Base-by-base conservation (phyloP, 2,888 invertebrate genomes). In the Sinodicranocentrus sp. region DNA sequence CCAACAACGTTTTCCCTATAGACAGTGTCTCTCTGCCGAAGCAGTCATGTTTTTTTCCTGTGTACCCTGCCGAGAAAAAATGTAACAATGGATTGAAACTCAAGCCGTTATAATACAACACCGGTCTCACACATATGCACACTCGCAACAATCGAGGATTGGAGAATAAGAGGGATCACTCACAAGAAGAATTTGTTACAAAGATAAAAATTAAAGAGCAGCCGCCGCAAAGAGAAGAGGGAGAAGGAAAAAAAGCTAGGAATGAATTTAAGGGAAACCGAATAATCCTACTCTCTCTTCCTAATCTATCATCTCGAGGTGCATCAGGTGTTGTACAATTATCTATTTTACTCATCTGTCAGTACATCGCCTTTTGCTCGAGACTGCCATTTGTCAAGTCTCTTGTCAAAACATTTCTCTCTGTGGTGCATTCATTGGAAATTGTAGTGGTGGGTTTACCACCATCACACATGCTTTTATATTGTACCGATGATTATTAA, bases 361-460 rank as follows among this genome's bases (percentile, higher is more conserved):
- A 83, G 76, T 43, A 44, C 48, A 78, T 84, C 75, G 70, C 59
- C 59, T 76, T 76, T 77, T 77, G 61, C 82, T 73, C 65, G 82
- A 77, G 75, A 61, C 70, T 87, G 82, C 87, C 88, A 87, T 88
- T 88, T 88, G 88, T 88, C 88, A 88, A 87, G 84, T 84, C 84
- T 70, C 85, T 86, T 87, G 88, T 88, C 87, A 88, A 87, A 88
- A 87, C 85, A 87, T 82, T 85, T 52, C 72, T 72, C 57, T 59
- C 3, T 28, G n/a, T 75, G 3, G 10, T 33, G 33, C 33, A 33
- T 33, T n/a, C n/a, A n/a, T n/a, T 10, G 3, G 33, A 33, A 33
- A 33, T 33, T 6, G n/a, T 52, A 5, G 54, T 52, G 33, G 63
- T 28, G 63, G 1, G 8, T 0, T 57, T 17, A 61, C 28, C n/a